Evolutionary conservation across 2,888 invertebrate genomes (phyloP).

Genomic region (Apodemia hepburni): DNA sequence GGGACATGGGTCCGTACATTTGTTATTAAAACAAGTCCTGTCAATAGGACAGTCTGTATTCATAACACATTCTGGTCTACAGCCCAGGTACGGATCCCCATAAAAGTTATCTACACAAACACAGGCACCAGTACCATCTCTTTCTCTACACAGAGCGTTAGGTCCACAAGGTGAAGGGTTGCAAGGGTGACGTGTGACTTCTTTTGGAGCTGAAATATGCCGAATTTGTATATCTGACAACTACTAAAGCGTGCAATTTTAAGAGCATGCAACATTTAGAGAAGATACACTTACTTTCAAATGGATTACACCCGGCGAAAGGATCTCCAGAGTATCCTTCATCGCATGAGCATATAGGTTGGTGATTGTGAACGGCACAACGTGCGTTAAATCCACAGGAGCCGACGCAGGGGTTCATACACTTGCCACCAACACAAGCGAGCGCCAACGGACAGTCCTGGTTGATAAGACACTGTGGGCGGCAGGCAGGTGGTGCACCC

Average conservation of each 20-base stretch:
- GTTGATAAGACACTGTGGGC: constrained; percentile 89
- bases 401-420: constrained; percentile 87
- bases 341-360: constrained; percentile 87
- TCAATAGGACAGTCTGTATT: constrained; percentile 87
- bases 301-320: constrained; percentile 85
- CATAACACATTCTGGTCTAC: constrained; percentile 90
- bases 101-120: constrained; percentile 86
- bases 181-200: constrained; percentile 85
- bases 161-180: constrained; percentile 89
- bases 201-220: constrained; percentile 72
- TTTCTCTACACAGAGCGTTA: constrained; percentile 88
- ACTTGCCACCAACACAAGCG: constrained; percentile 86
- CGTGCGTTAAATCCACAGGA: constrained; percentile 89
- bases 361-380: constrained; percentile 87
- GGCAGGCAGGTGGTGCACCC: constrained; percentile 89
- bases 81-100: constrained; percentile 89
- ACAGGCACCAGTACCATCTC: constrained; percentile 88
- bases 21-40: constrained; percentile 87
- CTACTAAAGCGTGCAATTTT: constrained; percentile 27
- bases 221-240: constrained; percentile 24
- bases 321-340: constrained; percentile 90
- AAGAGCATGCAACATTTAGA: background rate
- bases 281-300: constrained; percentile 69
- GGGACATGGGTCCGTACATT: constrained; percentile 89
- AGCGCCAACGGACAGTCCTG: constrained; percentile 88